phyloP scores from a whole-genome alignment of 2,113 vertebrate species.

The Patagioenas fasciata region DNA sequence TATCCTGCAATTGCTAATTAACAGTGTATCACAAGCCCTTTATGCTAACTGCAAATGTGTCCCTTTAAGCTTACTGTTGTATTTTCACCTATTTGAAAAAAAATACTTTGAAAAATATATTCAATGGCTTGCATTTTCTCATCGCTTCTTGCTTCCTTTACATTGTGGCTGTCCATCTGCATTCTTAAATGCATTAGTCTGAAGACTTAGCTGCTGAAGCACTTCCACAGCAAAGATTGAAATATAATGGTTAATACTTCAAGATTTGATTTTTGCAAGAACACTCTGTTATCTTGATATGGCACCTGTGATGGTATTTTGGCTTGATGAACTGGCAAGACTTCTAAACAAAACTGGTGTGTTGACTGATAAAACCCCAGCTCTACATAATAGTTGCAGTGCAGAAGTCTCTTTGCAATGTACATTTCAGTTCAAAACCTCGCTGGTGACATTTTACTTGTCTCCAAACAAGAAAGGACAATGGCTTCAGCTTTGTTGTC shows the following conservation, averaged over 20 bases:
- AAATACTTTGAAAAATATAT: neutral
- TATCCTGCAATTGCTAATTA: neutral
- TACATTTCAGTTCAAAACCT: neutral
- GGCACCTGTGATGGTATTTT: neutral
- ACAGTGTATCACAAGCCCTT: neutral
- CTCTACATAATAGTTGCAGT: neutral
- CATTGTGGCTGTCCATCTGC: neutral
- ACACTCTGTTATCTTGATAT: neutral
- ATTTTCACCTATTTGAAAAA: neutral
- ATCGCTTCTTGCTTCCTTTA: neutral
- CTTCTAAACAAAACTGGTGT: neutral
- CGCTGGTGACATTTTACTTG: neutral
- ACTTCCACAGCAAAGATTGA: neutral
- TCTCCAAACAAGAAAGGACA: neutral
- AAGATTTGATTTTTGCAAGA: neutral
- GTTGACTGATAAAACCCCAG: neutral
- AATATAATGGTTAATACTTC: neutral
- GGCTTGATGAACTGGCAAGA: neutral
- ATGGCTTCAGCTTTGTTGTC: neutral
- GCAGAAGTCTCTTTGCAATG: neutral
- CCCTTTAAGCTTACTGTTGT: neutral
- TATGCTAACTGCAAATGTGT: neutral
- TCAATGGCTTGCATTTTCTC: accelerated
- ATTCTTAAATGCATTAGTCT: neutral
- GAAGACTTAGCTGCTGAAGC: neutral